Conservation (phyloP, 2,797 vertebrate genomes). For the Trachops cirrhosus region DNA sequence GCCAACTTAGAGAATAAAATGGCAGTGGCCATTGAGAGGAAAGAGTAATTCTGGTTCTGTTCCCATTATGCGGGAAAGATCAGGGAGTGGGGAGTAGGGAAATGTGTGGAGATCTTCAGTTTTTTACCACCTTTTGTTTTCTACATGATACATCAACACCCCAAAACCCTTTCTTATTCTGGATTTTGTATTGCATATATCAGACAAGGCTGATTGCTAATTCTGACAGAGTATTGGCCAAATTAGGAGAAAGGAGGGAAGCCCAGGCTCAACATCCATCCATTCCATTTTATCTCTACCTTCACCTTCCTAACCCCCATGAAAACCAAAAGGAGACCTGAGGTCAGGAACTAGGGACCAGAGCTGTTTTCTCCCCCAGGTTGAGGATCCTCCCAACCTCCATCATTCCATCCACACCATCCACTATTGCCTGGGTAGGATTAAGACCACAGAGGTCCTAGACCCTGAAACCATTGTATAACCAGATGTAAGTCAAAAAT, state of each 20-base stretch:
- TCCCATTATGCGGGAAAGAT: neutral
- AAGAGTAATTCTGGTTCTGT: neutral
- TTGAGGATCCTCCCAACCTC: neutral
- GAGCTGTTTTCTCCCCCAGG: neutral
- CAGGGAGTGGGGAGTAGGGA: no score
- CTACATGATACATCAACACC: neutral
- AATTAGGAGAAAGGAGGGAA: neutral
- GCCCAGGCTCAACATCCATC: neutral
- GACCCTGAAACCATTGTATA: neutral
- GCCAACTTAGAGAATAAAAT: neutral
- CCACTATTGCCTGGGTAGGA: no score
- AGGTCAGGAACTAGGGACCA: neutral
- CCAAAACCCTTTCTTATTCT: neutral
- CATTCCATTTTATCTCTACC: neutral
- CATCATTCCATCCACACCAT: neutral
- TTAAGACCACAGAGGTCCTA: neutral
- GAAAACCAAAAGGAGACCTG: neutral
- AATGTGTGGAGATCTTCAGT: neutral
- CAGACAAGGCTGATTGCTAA: neutral
- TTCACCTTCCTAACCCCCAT: accelerated
- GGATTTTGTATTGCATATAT: neutral
- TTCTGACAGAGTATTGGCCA: neutral
- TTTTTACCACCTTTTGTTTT: neutral
- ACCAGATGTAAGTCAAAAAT: neutral
- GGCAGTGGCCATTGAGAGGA: neutral